Conservation (phyloP, 2,888 invertebrate genomes). For the Bellardia pandia region DNA sequence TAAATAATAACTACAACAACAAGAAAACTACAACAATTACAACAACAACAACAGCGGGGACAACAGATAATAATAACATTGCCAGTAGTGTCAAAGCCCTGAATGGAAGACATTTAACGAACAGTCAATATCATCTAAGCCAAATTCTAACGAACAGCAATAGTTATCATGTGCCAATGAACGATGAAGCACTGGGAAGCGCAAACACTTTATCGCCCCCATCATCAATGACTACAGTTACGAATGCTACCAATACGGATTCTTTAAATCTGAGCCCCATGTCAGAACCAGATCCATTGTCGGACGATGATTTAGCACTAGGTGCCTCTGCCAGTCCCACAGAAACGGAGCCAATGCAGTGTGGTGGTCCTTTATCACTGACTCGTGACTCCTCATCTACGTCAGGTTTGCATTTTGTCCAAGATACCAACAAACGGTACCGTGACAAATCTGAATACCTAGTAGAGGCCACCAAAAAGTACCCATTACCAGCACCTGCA, state of each 20-base stretch:
- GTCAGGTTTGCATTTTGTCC: constrained; percentile 2
- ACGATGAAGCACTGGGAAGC: constrained; percentile 33
- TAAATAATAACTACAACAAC: not conserved
- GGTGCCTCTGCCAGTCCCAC: constrained; percentile 84
- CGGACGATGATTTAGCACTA: constrained; percentile 83
- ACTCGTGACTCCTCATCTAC: constrained; percentile 61
- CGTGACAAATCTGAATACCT: constrained; percentile 33
- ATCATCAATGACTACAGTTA: constrained; percentile 73
- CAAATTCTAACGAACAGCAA: constrained; percentile 15
- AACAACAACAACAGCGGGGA: constrained; percentile 60
- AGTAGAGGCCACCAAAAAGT: constrained; percentile 53
- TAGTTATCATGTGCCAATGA: constrained; percentile 3
- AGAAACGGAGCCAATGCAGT: constrained; percentile 77
- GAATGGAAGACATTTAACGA: not conserved
- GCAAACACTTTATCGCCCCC: constrained; percentile 60
- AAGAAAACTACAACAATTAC: constrained; percentile 69
- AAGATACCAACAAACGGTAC: constrained; percentile 24
- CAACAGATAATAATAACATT: constrained; percentile 17
- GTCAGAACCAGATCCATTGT: constrained; percentile 80
- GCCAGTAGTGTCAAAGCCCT: not conserved
- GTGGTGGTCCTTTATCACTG: constrained; percentile 72
- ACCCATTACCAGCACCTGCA: constrained; percentile 48
- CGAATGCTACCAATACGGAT: constrained; percentile 75
- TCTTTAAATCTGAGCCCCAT: constrained; percentile 81
- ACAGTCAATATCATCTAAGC: constrained; percentile 8